Evolutionary conservation across 2,888 invertebrate genomes (phyloP), one percentile per base, ranked within the genome.

Genomic region (Scaptodrosophila latifasciaeformis): DNA sequence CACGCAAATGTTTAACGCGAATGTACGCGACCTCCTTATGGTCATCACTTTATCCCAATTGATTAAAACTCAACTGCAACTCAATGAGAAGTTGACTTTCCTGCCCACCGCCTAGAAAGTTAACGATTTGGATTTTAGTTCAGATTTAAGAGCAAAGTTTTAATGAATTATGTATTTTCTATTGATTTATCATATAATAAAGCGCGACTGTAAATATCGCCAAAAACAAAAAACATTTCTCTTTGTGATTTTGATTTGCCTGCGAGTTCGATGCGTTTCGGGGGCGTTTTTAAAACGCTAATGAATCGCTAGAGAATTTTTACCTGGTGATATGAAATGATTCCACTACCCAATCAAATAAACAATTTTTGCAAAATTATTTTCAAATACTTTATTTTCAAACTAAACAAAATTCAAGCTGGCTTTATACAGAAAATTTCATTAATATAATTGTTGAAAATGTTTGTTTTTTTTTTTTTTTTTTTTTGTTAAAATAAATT

Each of bases 1-100:
- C 86, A 95, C 96, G 31, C 92, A 94, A 75, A 96, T 98, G 92
- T 93, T 99, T 85, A 97, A 97, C 84, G 93, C 96, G 70, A 96
- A 96, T 82, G 94, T 98, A 85, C 97, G 99, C 88, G 99, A 99
- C 88, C 90, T 99, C 75, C 89, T 99, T 78, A 99, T 99, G 99
- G 96, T 96, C 35, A 93, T 97, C 74, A 97, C 98, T 39, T 89
- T 99, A 57, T 95, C 98, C 10, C 97, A 98, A 83, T 89, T 99
- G 57, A 96, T 97, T 81, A 96, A 97, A 88, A 97, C 98, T 1
- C 98, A 99, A 87, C 90, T 99, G 77, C 95, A 96, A 82, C 89
- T 99, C 49, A 97, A 98, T 87, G 99, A 99, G 88, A 98, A 98
- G 87, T 90, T 99, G 40, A 95, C 95, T 5, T 90, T 95, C 70